Evolutionary conservation across 2,797 vertebrate genomes (phyloP), one percentile per base, ranked within the genome.

Genomic region (Rhadinocentrus ornatus): DNA sequence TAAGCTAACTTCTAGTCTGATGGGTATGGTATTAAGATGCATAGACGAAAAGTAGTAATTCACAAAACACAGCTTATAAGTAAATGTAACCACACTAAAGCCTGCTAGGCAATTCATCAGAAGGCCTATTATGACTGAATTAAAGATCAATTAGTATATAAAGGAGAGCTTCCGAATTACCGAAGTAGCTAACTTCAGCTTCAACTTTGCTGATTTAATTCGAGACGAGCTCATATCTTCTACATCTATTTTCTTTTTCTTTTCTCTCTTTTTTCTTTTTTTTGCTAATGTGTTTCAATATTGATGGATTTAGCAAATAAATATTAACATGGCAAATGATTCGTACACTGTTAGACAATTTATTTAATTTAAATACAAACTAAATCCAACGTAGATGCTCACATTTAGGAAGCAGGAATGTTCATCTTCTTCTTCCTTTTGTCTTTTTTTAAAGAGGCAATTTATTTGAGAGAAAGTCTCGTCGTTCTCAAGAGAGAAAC

Each of bases 1-100:
- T 57, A 77, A 77, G 84, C 75, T 77, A 50, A 27, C 24, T 26
- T 27, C 54, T 5, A 22, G 1, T 54, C 24, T 15, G 26, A 48
- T 29, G 24, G 26, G 9, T 54, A 6, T 29, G 27, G 15, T 6
- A 1, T 31, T 29, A 7, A 29, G 4, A 55, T 31, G 52, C 7
- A 8, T 29, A 15, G 13, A 16, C 8, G 1, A 54, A 29, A 29
- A 54, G 13, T 9, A 8, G 27, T 31, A 29, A 16, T 2, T 27
- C 6, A 8, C 7, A 15, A 27, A 16, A 13, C 27, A 26, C 13
- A 54, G 13, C 12, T 56, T 29, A 50, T 6, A 12, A 34, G 48
- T 13, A 24, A 20, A 59, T 53, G 57, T 29, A 10, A 24, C 2
- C 6, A n/a, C 13, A 63, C 0, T 11, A 12, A 8, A 11, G 12